These are phyloP conservation scores for Carollia perspicillata DNA, from an alignment of 2,113 vertebrate species.

Conservation along the genomic window DNA sequence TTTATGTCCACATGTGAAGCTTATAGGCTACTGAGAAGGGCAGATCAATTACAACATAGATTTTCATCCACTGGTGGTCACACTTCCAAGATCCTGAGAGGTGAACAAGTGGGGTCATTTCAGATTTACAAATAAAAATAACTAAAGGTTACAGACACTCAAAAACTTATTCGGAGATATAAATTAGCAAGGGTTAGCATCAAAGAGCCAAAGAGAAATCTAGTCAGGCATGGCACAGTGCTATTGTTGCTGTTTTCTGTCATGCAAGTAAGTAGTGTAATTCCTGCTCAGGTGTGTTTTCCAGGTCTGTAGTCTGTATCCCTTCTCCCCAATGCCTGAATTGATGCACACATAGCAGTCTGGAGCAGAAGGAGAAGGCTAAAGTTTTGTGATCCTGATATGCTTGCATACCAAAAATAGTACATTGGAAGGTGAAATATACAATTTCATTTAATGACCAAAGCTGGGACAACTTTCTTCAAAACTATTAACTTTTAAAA, in stretches of 20 bases:
- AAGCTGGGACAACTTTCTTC: neutral
- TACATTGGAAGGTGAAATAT: neutral
- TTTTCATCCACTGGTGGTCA: neutral
- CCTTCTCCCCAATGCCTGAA: too few relatives aligned
- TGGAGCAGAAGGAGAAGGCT: neutral
- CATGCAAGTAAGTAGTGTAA: too few relatives aligned
- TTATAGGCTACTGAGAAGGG: neutral
- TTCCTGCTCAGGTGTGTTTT: too few relatives aligned
- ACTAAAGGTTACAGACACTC: neutral
- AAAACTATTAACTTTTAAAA: neutral
- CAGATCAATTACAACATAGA: neutral
- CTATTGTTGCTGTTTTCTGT: too few relatives aligned
- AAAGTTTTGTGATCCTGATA: neutral
- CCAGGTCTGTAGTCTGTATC: rapidly evolving
- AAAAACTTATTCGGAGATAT: neutral
- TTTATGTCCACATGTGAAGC: neutral
- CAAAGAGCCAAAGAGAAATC: neutral
- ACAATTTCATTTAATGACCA: neutral
- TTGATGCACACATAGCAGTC: rapidly evolving
- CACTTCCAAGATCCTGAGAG: neutral
- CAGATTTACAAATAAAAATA: neutral
- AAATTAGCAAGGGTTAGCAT: neutral
- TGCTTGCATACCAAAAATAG: neutral
- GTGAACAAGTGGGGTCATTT: neutral
- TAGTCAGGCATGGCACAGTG: too few relatives aligned